Evolutionary conservation across 2,113 vertebrate genomes (phyloP), one percentile per base, ranked within the genome.

Genomic region (Tauraco erythrolophus): DNA sequence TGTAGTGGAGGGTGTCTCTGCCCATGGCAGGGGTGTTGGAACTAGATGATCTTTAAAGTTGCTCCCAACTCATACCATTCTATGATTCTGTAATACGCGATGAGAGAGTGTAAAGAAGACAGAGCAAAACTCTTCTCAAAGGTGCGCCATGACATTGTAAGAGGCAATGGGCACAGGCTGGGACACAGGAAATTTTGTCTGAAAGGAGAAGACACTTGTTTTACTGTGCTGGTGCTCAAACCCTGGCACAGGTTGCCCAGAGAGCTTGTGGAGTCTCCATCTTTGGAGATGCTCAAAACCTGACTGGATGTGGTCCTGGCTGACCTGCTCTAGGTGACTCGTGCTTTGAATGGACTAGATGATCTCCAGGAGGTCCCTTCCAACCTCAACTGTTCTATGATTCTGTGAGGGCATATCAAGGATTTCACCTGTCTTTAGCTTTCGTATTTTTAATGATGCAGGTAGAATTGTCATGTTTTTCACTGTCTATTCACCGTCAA

Each of bases 71-170:
- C 41, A 41, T 10, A 41, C 41, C 41, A 12, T 41, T 41, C 41
- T 41, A 41, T 41, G 41, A 41, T 43, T 43, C 41, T 43, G 41
- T 43, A 43, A 43, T 43, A 35, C 11, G 22, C 46, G 39, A 41
- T 48, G 51, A 57, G 45, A 65, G 24, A 35, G 2, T 64, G 23
- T 37, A n/a, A 82, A 70, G 35, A 64, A 18, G 50, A 77, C 19
- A 35, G 30, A 48, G 14, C 35, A 37, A 43, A 70, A 70, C 19
- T 39, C 39, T 81, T 41, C 43, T 71, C 7, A 27, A 31, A 25
- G 14, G 7, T 70, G 41, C 33, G 39, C 19, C 0, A 0, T 62
- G 61, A 21, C 22, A 19, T 70, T 65, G 0, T 3, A 19, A 51
- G n/a, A 92, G 39, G 16, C 45, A 50, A 10, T 7, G 16, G 18